Evolutionary conservation across 2,113 vertebrate genomes (phyloP), one percentile per base, ranked within the genome.

Genomic region (Neofelis nebulosa): DNA sequence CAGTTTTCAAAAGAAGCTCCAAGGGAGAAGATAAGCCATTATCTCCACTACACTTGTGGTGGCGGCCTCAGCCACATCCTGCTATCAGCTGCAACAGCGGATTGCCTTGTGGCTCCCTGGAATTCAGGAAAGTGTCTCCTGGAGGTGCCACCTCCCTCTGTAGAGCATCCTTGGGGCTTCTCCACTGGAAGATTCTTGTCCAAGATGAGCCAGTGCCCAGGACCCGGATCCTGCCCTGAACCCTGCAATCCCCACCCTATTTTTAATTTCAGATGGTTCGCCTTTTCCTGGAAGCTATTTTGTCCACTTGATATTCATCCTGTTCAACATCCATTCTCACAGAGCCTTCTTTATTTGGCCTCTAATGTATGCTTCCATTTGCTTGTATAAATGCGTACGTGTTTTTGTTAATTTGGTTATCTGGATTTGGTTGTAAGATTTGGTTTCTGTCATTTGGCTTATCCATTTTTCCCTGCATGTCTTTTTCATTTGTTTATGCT

Each of bases 351-450:
- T 55, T 12, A 10, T n/a, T 36, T n/a, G 16, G 36, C 41, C 31
- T 2, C 31, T 5, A 10, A 14, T 9, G 25, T 1, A 27, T 0
- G 1, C 4, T 68, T 38, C 31, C 10, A 3, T 7, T 4, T 16
- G 7, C 50, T 45, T 41, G 23, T 16, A 7, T 0, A 0, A 14
- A 23, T 0, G 0, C 16, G 0, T 11, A 2, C 0, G 21, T 31
- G 4, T 12, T 48, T 36, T 31, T n/a, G 6, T 45, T n/a, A 65
- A 68, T 68, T 38, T 78, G 41, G 19, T 36, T 25, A 27, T 27
- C 11, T 50, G 73, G 23, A 69, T 82, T 25, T 71, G 36, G 31
- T 68, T 41, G 31, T 57, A 18, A 23, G 7, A 31, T 68, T 57
- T 68, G 79, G 19, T 23, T 31, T n/a, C 29, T 74, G 74, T 66